These are phyloP conservation scores for Pogona vitticeps DNA, from an alignment of 2,113 vertebrate species.

Conservation along the genomic window DNA sequence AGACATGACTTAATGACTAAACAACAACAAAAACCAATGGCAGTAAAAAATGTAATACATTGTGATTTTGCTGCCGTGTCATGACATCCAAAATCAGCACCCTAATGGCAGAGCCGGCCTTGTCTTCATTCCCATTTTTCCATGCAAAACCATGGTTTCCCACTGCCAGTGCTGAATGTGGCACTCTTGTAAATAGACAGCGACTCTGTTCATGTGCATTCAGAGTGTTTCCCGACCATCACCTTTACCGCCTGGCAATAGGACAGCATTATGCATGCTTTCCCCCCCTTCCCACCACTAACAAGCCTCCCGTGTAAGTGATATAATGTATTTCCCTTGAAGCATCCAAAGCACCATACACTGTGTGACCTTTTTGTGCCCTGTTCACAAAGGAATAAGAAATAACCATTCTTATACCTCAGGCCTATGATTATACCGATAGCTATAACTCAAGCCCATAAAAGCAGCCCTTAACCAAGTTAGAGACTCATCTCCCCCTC, in stretches of 20 bases:
- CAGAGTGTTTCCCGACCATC: background rate
- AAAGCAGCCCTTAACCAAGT: constrained; percentile 55
- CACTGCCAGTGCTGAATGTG: background rate
- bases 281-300: constrained; percentile 34
- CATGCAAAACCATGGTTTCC: no score
- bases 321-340: constrained; percentile 70
- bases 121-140: background rate
- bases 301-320: constrained; percentile 58
- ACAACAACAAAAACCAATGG: no score
- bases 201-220: background rate
- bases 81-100: no score
- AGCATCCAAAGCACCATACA: constrained; percentile 67
- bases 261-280: constrained; percentile 35
- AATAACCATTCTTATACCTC: constrained; percentile 67
- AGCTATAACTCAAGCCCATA: constrained; percentile 64
- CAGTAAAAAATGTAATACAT: no score
- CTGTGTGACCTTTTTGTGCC: constrained; percentile 60
- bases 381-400: constrained; percentile 68
- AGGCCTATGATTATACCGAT: constrained; percentile 59
- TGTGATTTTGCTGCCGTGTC: no score
- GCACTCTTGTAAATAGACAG: background rate
- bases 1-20: no score
- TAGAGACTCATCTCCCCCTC: constrained; percentile 45
- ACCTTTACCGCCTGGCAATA: constrained; percentile 15
- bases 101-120: background rate